phyloP scores from a whole-genome alignment of 2,797 vertebrate genomes.

The Chromobotia macracanthus region DNA sequence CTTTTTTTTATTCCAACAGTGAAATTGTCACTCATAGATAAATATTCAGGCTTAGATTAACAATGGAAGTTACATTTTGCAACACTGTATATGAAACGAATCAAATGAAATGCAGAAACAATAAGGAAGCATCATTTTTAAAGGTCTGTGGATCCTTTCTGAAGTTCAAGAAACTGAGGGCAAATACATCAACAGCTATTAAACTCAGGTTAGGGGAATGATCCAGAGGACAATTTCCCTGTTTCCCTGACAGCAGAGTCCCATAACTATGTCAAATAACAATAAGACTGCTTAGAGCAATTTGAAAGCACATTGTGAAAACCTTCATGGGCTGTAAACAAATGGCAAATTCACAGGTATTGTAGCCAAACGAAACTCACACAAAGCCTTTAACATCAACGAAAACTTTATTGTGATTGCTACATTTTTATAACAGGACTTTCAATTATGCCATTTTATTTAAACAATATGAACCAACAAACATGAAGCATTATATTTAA shows the following conservation, averaged over 20 bases:
- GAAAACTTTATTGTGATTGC: slow-evolving; percentile 10
- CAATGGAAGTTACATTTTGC: neutral
- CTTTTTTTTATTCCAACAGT: slow-evolving; percentile 5
- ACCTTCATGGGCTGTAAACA: neutral
- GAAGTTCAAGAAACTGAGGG: slow-evolving; percentile 24
- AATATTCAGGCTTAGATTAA: neutral
- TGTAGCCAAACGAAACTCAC: slow-evolving; percentile 4
- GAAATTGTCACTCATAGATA: neutral
- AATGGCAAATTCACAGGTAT: slow-evolving; percentile 11
- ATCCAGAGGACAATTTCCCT: slow-evolving; percentile 6
- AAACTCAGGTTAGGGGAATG: slow-evolving; percentile 18
- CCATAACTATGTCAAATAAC: slow-evolving; percentile 22
- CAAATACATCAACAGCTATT: slow-evolving; percentile 15
- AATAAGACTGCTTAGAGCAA: neutral
- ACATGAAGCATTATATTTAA: slow-evolving; percentile 34
- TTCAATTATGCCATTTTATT: slow-evolving; percentile 18
- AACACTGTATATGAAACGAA: too few relatives aligned
- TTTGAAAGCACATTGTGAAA: slow-evolving; percentile 21
- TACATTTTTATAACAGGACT: slow-evolving; percentile 11
- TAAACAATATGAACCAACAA: slow-evolving; percentile 30
- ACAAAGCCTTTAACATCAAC: slow-evolving; percentile 35
- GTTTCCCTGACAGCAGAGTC: slow-evolving; percentile 17
- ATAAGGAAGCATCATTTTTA: neutral
- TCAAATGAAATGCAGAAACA: neutral
- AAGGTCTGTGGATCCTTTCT: slow-evolving; percentile 33